Base-by-base conservation (phyloP, 2,888 invertebrate species). In the Perizoma affinitatum region DNA sequence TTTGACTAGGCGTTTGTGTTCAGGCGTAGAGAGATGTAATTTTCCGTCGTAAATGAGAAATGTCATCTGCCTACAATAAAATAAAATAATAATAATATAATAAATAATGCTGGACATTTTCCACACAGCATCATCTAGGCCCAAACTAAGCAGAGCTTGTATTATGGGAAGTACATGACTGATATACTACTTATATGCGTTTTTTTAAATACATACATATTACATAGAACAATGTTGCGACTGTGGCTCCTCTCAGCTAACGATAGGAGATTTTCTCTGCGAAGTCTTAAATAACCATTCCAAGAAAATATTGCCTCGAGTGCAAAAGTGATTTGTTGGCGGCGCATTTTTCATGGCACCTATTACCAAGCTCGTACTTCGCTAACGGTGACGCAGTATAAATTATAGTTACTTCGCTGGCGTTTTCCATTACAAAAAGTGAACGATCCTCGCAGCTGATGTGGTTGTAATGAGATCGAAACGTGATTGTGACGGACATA, bases 241-340 rank as follows among this genome's bases (percentile, higher is more conserved):
- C 22, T 22, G 22, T 3, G 22, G 1, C 38, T 38, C 1, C 38
- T 22, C 22, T 10, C 5, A n/a, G 43, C 6, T 43, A 44, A 22
- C 6, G 22, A 7, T 5, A 44, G 5, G 5, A 4, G 34, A 56
- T 56, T 61, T 56, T 53, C 48, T 51, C 48, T 5, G 48, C 34
- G 5, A 56, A 42, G 44, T 56, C 48, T 47, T 22, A 53, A 63
- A 60, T 50, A 53, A 57, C 40, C 56, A 61, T 68, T 54, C 44
- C 43, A 34, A 34, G 56, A 43, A 48, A 43, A 58, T 58, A 65
- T 67, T 63, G 58, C 49, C 58, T 41, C 58, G 34, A 61, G 57
- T 52, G 65, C 58, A 49, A 22, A 22, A 63, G 65, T 65, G 59
- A 65, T 67, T 62, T 68, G 60, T 54, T 38, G 51, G 34, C 44